These are phyloP conservation scores for Ibidorhyncha struthersii DNA, from an alignment of 2,113 vertebrate genomes.

Conservation along the genomic window DNA sequence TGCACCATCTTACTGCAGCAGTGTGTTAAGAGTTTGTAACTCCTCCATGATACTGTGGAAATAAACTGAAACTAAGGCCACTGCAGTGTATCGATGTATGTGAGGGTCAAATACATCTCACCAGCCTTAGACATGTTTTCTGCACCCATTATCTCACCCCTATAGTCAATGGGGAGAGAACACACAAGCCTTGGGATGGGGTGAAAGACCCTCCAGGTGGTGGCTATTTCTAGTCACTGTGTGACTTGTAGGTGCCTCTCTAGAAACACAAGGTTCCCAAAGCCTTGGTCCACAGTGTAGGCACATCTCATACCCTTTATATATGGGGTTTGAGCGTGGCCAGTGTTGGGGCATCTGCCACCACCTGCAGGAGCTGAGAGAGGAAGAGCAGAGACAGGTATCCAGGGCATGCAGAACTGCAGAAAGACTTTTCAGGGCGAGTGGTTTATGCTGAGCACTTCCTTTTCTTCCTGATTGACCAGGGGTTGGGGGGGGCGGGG, in stretches of 20 bases:
- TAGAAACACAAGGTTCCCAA: not conserved
- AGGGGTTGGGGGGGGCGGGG: fast-evolving
- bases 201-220: not conserved
- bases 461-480: not conserved
- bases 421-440: not conserved
- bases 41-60: not conserved
- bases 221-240: not conserved
- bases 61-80: not conserved
- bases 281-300: not conserved
- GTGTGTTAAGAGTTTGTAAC: not conserved
- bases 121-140: not conserved
- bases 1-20: not conserved
- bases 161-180: no score
- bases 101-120: not conserved
- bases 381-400: not conserved
- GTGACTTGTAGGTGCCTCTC: not conserved
- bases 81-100: fast-evolving
- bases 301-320: not conserved
- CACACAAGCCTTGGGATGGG: not conserved
- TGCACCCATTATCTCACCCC: not conserved
- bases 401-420: not conserved
- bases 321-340: fast-evolving
- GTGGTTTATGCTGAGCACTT: not conserved
- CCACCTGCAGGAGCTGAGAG: not conserved
- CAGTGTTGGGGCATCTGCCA: not conserved